Conservation (phyloP, 2,888 invertebrate genomes). For the Pogonocherus hispidulus region DNA sequence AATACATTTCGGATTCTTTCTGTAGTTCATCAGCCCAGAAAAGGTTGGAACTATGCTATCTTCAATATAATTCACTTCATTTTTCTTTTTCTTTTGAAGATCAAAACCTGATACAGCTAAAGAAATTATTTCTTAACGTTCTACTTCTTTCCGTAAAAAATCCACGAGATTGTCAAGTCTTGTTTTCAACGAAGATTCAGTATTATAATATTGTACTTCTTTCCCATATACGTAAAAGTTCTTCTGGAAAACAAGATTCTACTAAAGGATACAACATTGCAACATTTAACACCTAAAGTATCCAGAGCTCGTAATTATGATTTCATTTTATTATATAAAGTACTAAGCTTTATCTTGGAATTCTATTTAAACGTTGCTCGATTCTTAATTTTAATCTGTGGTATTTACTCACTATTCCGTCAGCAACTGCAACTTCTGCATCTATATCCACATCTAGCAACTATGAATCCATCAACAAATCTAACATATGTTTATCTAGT, state of each 20-base stretch:
- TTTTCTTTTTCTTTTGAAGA: background rate
- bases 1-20: too few relatives aligned
- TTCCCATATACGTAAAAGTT: constrained; percentile 20
- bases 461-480: too few relatives aligned
- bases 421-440: too few relatives aligned
- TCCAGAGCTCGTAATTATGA: constrained; percentile 21
- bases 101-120: background rate
- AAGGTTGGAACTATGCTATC: too few relatives aligned
- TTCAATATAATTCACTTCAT: too few relatives aligned
- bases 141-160: constrained; percentile 30
- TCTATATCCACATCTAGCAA: too few relatives aligned
- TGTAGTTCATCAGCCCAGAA: too few relatives aligned
- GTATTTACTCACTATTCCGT: too few relatives aligned
- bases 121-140: constrained; percentile 23
- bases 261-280: constrained; percentile 29
- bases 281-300: constrained; percentile 24
- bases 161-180: too few relatives aligned
- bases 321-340: constrained; percentile 29
- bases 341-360: constrained; percentile 8
- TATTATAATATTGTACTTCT: background rate
- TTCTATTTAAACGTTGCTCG: too few relatives aligned
- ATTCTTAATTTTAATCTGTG: too few relatives aligned
- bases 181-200: background rate
- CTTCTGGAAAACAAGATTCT: constrained; percentile 29
- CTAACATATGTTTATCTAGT: too few relatives aligned